These are phyloP conservation scores for Pelecanoides urinatrix DNA, from an alignment of 2,113 vertebrate species.

Conservation along the genomic window DNA sequence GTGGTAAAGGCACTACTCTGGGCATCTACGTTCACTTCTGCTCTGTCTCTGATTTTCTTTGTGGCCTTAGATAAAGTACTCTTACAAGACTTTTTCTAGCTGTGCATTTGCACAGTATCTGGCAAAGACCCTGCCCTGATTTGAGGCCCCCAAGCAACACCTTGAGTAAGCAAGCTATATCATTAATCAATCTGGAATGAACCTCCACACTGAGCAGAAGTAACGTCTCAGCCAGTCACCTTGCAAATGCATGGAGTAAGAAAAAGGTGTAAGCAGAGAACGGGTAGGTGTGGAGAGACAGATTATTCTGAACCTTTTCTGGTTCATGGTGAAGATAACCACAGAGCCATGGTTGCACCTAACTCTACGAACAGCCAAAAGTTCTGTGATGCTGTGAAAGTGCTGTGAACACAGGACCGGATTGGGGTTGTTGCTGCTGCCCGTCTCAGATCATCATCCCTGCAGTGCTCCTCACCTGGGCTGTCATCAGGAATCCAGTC, in stretches of 20 bases:
- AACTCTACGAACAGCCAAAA: neutral
- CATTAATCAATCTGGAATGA: neutral
- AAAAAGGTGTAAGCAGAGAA: neutral
- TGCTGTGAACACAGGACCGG: neutral
- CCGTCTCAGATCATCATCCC: neutral
- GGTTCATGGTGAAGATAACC: neutral
- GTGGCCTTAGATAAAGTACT: neutral
- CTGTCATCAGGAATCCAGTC: constrained; percentile 1
- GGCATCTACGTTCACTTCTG: neutral
- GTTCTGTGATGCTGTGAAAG: neutral
- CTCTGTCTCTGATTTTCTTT: neutral
- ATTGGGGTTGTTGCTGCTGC: neutral
- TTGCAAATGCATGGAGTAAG: neutral
- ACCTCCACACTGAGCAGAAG: neutral
- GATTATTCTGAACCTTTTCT: neutral
- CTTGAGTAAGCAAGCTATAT: neutral
- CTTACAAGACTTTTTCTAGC: neutral
- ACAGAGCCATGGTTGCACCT: neutral
- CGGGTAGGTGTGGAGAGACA: neutral
- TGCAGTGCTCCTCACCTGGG: neutral
- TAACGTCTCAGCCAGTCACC: neutral
- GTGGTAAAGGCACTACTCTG: neutral
- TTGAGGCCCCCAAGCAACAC: neutral
- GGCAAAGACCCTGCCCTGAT: neutral
- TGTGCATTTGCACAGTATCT: neutral